Conservation (phyloP, 2,888 invertebrate genomes). For the Oithona nana region DNA sequence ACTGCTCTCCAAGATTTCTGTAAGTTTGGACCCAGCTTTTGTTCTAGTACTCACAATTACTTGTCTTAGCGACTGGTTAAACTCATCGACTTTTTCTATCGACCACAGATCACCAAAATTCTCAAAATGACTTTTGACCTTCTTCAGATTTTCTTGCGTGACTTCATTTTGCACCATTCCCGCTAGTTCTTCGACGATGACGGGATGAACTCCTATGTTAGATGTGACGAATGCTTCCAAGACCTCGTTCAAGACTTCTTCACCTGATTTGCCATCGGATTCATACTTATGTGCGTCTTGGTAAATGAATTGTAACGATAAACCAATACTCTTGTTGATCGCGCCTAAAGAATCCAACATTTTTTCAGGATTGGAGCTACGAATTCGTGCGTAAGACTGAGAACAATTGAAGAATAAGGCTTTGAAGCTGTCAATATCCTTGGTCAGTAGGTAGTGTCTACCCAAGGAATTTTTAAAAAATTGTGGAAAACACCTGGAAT, state of each 20-base stretch:
- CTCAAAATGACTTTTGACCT: not conserved
- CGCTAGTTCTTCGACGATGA: not conserved
- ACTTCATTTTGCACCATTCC: not conserved
- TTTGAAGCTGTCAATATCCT: not conserved
- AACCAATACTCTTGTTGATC: not conserved
- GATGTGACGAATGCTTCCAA: not conserved
- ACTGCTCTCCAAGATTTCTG: too few relatives aligned
- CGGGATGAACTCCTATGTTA: not conserved
- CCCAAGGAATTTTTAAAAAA: constrained; percentile 8
- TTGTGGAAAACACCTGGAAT: not conserved
- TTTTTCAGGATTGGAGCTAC: not conserved
- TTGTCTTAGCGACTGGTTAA: not conserved
- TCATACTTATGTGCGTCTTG: not conserved
- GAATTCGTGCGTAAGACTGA: too few relatives aligned
- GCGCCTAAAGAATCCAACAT: not conserved
- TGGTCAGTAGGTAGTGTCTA: not conserved
- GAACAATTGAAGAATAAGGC: not conserved
- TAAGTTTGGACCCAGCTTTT: too few relatives aligned
- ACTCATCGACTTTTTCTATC: not conserved
- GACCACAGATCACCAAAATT: not conserved
- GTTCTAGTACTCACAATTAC: too few relatives aligned
- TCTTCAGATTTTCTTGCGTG: not conserved
- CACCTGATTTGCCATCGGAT: not conserved
- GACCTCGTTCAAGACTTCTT: not conserved
- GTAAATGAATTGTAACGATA: not conserved